Evolutionary conservation across 2,113 vertebrate species (phyloP), one percentile per base, ranked within the genome.

Genomic region (Henicopernis longicauda): DNA sequence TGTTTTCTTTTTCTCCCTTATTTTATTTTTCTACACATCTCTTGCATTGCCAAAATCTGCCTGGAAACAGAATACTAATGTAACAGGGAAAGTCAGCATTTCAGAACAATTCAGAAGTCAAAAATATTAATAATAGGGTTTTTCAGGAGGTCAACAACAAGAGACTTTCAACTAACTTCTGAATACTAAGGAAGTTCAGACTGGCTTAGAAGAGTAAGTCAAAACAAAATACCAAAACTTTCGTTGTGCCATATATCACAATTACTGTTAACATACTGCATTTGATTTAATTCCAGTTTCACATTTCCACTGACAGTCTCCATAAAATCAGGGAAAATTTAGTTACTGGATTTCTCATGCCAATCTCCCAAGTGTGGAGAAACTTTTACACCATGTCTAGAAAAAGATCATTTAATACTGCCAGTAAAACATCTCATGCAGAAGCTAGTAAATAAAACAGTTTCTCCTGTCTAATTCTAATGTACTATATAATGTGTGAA

Each of bases 261-360:
- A 79, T 86, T 92, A 72, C 40, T 81, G 62, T 73, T 95, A 95
- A 86, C 42, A 54, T 61, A 49, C 34, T n/a, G 65, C 19, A 17
- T 44, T 76, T 79, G 55, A 89, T 95, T 93, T 92, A 72, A 89
- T 89, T 86, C 89, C 62, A 45, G 49, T 77, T 91, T 66, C 67
- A 73, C 61, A 69, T 96, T 93, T 82, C 80, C 80, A 90, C 25
- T 91, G 88, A 83, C 95, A 65, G 52, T 19, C 58, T 88, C 88
- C 84, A 93, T 84, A 82, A 93, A 94, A 84, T 88, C 89, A 66
- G 71, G 9, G 71, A 86, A 94, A 96, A 95, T 77, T 77, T 79
- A 95, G 74, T 93, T 97, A 87, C 71, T 89, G 31, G 58, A 86
- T 92, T 97, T 92, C 91, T 96, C 92, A 77, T 77, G 61, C 27